A percentile compares a stretch with the other conserved stretches of the same genome.
phyloP scores from a whole-genome alignment of 2,113 vertebrate genomes.

The Excalfactoria chinensis region DNA sequence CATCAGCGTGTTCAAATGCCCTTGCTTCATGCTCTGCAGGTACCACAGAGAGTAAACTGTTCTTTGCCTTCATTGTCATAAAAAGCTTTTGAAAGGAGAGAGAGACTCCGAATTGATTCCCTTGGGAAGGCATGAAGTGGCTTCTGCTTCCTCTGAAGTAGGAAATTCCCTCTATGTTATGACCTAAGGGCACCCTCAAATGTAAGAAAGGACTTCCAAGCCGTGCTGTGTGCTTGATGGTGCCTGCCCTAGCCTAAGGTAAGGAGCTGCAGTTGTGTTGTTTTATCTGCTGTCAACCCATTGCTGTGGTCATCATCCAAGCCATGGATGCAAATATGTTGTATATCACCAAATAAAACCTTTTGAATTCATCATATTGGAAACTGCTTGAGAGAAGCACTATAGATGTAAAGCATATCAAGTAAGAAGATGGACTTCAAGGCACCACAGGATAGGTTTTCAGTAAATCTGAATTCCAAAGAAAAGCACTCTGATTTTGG shows the following conservation, averaged over 20 bases:
- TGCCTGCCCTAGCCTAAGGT: neutral
- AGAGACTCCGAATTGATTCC: neutral
- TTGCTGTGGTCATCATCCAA: neutral
- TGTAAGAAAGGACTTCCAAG: neutral
- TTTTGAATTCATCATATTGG: neutral
- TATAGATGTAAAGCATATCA: neutral
- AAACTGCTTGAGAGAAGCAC: neutral
- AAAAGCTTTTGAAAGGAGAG: neutral
- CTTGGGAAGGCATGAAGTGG: neutral
- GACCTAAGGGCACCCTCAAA: neutral
- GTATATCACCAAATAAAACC: neutral
- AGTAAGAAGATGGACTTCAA: neutral
- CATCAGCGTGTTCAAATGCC: slow-evolving; percentile 14
- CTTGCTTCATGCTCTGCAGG: neutral
- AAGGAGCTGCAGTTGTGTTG: neutral
- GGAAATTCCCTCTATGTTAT: neutral
- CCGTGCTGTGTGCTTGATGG: neutral
- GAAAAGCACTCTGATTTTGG: neutral
- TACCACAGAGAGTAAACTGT: neutral
- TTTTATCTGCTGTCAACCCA: neutral
- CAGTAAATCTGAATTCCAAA: neutral
- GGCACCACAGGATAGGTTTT: neutral
- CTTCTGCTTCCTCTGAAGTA: neutral
- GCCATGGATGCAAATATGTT: neutral
- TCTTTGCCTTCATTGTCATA: neutral